Percentiles rank a stretch among this genome's conserved stretches.
These are phyloP conservation scores for Apantesis nais DNA, from an alignment of 2,888 invertebrate genomes.

Conservation along the genomic window DNA sequence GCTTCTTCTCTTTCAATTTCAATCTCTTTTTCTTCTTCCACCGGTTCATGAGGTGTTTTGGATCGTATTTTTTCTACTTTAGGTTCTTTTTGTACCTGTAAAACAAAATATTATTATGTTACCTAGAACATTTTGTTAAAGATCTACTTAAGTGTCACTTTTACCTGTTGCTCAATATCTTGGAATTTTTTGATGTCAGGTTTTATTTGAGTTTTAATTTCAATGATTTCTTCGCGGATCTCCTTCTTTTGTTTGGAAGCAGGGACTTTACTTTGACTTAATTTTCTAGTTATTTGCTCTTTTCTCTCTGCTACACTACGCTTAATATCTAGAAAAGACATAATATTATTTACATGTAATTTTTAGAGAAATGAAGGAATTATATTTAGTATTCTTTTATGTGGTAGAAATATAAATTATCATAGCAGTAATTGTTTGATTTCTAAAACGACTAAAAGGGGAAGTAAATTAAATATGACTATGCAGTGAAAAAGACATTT, in stretches of 20 bases:
- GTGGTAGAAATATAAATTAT: neutral
- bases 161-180: conserved; percentile 80
- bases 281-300: conserved; percentile 90
- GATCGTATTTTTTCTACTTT: conserved; percentile 73
- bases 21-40: conserved; percentile 67
- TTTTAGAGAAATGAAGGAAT: neutral
- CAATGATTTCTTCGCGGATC: conserved; percentile 90
- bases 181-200: conserved; percentile 84
- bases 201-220: conserved; percentile 89
- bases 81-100: conserved; percentile 73
- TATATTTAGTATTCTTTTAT: neutral
- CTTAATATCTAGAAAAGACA: conserved; percentile 77
- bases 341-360: neutral
- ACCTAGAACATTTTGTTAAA: neutral
- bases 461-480: no score
- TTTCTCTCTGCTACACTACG: conserved; percentile 91
- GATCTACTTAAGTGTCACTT: conserved; percentile 20
- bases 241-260: conserved; percentile 91
- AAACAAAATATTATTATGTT: conserved; percentile 17
- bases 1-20: conserved; percentile 54
- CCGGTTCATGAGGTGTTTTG: conserved; percentile 73
- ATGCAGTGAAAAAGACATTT: no score
- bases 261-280: conserved; percentile 89
- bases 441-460: no score
- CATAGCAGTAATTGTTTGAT: neutral